Evolutionary conservation across 1,140 invertebrate genomes (phyloP).

Genomic region (Bradynema listronoti): DNA sequence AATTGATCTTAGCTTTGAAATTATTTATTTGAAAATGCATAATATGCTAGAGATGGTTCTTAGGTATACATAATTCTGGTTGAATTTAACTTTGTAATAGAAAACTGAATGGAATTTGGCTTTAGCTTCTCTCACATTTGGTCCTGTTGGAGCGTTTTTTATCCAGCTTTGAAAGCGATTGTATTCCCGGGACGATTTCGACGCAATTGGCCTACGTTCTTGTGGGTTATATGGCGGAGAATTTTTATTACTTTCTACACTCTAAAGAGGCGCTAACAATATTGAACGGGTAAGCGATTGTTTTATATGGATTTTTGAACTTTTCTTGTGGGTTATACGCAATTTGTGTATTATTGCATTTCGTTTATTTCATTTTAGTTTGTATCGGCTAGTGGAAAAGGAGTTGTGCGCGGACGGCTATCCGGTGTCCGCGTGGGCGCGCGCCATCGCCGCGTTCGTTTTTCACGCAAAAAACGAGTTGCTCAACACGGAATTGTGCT

Average conservation of each 20-base stretch:
- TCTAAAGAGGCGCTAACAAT: constrained; percentile 30
- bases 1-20: too few species aligned
- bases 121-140: constrained; percentile 26
- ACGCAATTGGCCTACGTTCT: constrained; percentile 35
- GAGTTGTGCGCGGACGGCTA: constrained; percentile 20
- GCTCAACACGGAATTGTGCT: constrained; percentile 10
- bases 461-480: constrained; percentile 26
- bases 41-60: too few species aligned
- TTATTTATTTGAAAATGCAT: too few species aligned
- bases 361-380: constrained; percentile 5
- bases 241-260: constrained; percentile 39
- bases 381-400: constrained; percentile 27
- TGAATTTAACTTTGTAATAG: not conserved
- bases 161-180: constrained; percentile 27
- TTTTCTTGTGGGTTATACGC: too few species aligned
- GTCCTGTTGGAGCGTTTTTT: constrained; percentile 26
- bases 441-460: constrained; percentile 30
- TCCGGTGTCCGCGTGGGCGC: constrained; percentile 28
- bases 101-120: not conserved
- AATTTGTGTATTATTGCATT: not conserved
- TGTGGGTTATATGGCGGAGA: constrained; percentile 28
- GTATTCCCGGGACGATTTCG: constrained; percentile 32
- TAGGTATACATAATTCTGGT: too few species aligned
- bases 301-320: too few species aligned
- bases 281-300: constrained; percentile 34